Evolutionary conservation across 2,888 invertebrate genomes (phyloP), one percentile per base, ranked within the genome.

Genomic region (Autographa gamma): DNA sequence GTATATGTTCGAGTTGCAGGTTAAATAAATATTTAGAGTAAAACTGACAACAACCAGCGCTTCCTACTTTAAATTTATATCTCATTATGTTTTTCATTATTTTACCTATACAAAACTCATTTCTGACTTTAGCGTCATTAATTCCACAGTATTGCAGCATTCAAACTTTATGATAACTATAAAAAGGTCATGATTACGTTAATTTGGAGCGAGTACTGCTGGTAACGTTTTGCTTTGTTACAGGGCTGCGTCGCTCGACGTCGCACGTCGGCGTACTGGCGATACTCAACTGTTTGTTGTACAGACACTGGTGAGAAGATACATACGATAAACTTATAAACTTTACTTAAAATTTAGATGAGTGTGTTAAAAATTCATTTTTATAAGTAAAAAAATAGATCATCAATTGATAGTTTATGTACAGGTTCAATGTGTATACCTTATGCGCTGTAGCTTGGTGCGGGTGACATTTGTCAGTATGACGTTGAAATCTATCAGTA

Each of bases 291-390:
- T 90, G 88, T 89, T 84, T 93, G 78, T 81, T 92, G 68, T 89
- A 88, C 85, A 89, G 87, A 82, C 86, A 93, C 85, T 93, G 93
- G 93, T 93, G 81, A 93, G 76, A 2, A 63, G 11, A 19, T 25
- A 56, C 56, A 13, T 31, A 31, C 8, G 25, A 43, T 16, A 25
- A 48, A 43, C 25, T 43, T 25, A 48, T 52, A n/a, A n/a, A 16
- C 43, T n/a, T n/a, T n/a, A n/a, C n/a, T n/a, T n/a, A n/a, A n/a
- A n/a, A n/a, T n/a, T n/a, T n/a, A n/a, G n/a, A n/a, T n/a, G n/a
- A n/a, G n/a, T n/a, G n/a, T n/a, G n/a, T n/a, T n/a, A n/a, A n/a
- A n/a, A n/a, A n/a, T n/a, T n/a, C n/a, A n/a, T n/a, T n/a, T n/a
- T n/a, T n/a, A n/a, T n/a, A n/a, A n/a, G n/a, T n/a, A n/a, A n/a